phyloP scores from a whole-genome alignment of 2,113 vertebrate genomes.

The Todiramphus chloris region DNA sequence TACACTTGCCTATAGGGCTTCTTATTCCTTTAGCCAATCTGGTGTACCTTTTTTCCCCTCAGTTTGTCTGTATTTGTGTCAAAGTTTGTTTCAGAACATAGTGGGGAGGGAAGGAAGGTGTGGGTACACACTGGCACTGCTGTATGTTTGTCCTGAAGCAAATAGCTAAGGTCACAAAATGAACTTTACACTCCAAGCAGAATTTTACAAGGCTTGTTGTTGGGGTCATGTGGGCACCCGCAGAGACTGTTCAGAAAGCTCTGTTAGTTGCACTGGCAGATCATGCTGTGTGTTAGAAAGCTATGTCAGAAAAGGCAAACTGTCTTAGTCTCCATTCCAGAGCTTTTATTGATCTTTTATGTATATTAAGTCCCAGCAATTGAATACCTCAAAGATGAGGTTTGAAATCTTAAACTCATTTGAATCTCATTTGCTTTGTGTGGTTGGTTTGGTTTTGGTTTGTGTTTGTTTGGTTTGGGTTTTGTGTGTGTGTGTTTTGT shows the following conservation, averaged over 20 bases:
- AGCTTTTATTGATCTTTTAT: not conserved
- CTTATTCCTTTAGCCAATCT: not conserved
- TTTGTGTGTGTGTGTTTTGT: too few relatives aligned
- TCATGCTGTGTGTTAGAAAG: not conserved
- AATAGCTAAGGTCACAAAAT: not conserved
- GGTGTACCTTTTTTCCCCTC: not conserved
- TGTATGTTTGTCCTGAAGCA: not conserved
- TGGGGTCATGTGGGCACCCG: not conserved
- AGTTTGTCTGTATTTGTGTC: not conserved
- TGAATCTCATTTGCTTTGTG: not conserved
- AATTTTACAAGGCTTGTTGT: not conserved
- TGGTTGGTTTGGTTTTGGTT: not conserved
- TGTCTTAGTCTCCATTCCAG: not conserved
- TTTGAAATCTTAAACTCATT: not conserved
- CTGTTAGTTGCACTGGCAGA: not conserved
- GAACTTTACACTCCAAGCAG: not conserved
- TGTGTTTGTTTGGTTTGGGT: too few relatives aligned
- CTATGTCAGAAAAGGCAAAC: not conserved
- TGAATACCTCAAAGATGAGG: not conserved
- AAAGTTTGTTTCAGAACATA: not conserved
- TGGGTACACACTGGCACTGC: not conserved
- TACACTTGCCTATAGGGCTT: not conserved
- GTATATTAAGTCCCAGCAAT: not conserved
- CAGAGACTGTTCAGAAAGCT: not conserved
- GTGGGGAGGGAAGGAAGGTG: not conserved